These are phyloP conservation scores for Myanophis thanlyinensis DNA, from an alignment of 2,113 vertebrate genomes.

Conservation along the genomic window DNA sequence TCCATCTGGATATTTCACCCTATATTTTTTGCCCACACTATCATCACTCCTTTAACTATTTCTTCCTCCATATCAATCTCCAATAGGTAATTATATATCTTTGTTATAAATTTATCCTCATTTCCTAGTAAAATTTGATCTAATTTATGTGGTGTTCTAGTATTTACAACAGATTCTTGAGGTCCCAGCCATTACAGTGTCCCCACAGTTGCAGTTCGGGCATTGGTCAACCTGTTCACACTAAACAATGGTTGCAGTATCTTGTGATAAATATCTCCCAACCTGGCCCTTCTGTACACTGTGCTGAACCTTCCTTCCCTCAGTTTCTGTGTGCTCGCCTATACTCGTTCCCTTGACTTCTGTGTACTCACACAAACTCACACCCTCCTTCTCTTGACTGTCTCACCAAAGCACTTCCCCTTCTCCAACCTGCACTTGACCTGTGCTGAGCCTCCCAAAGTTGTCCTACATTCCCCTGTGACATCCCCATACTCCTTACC, in stretches of 20 bases:
- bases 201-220: not conserved
- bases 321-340: not conserved
- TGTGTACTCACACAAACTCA: not conserved
- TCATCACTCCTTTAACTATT: no score
- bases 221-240: not conserved
- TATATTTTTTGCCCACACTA: no score
- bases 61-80: no score
- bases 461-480: not conserved
- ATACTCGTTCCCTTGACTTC: not conserved
- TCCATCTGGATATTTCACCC: no score
- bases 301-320: not conserved
- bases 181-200: not conserved
- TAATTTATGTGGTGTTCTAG: no score
- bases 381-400: not conserved
- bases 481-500: not conserved
- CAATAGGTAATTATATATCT: no score
- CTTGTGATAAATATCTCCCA: not conserved
- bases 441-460: no score
- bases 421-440: not conserved
- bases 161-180: no score
- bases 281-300: not conserved
- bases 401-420: not conserved
- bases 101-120: no score
- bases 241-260: not conserved
- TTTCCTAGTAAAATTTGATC: no score